These are phyloP conservation scores for Dicrostonyx torquatus DNA, from an alignment of 2,797 vertebrate genomes.

Conservation along the genomic window DNA sequence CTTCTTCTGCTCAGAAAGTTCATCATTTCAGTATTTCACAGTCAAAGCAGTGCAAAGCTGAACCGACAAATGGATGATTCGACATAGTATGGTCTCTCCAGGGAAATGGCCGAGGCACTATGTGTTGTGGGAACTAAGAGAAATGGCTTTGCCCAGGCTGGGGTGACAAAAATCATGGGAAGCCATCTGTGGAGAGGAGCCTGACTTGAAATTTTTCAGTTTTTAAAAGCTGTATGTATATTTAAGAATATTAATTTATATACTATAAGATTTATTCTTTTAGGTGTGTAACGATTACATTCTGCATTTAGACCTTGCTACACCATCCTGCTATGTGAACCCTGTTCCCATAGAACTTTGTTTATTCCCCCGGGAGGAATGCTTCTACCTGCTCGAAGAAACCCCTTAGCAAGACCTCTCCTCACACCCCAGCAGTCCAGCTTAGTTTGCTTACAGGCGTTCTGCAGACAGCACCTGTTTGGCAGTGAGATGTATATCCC, in stretches of 20 bases:
- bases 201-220: neutral
- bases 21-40: neutral
- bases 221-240: neutral
- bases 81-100: neutral
- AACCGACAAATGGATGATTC: neutral
- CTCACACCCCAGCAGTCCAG: neutral
- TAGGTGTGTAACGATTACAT: neutral
- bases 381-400: neutral
- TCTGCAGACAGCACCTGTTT: neutral
- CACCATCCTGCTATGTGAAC: neutral
- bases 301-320: neutral
- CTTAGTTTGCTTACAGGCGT: neutral
- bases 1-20: neutral
- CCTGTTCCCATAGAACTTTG: neutral
- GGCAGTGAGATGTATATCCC: neutral
- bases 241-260: conserved; percentile 17
- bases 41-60: neutral
- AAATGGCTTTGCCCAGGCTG: neutral
- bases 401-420: neutral
- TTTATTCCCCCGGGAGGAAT: neutral
- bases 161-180: neutral
- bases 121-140: neutral
- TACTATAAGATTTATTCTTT: neutral
- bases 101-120: neutral
- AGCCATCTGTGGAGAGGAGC: neutral